These are phyloP conservation scores for Cantharis flavilabris DNA, from an alignment of 2,888 invertebrate genomes.

Conservation along the genomic window DNA sequence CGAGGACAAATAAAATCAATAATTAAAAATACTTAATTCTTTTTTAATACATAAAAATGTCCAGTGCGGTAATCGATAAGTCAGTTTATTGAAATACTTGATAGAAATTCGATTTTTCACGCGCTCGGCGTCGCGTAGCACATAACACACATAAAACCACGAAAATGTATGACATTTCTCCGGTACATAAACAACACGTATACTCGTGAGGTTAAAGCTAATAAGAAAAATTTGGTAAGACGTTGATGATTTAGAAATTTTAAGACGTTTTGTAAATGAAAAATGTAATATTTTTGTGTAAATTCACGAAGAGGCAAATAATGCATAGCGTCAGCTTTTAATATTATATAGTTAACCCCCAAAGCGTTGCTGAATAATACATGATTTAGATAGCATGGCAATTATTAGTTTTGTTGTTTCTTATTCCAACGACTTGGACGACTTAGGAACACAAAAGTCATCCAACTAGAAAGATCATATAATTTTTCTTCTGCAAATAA, in stretches of 20 bases:
- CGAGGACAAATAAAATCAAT: neutral
- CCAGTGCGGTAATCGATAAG: neutral
- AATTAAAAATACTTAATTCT: neutral
- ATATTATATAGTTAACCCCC: neutral
- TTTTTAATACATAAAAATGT: neutral
- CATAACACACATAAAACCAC: neutral
- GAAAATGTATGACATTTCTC: neutral
- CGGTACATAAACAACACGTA: neutral
- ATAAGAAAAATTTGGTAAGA: neutral
- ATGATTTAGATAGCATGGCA: neutral
- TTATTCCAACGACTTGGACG: neutral
- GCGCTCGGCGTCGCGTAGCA: neutral
- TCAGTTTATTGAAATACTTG: neutral
- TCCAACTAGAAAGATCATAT: neutral
- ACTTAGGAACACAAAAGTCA: neutral
- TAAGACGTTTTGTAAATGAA: neutral
- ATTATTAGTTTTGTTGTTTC: neutral
- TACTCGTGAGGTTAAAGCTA: neutral
- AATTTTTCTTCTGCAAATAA: neutral
- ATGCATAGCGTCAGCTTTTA: neutral
- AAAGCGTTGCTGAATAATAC: neutral
- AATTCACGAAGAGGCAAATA: neutral
- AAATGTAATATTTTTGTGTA: neutral
- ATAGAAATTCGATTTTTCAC: neutral
- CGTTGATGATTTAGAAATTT: neutral